Base-by-base conservation (phyloP, 1,140 invertebrate genomes). In the Orius laevigatus region DNA sequence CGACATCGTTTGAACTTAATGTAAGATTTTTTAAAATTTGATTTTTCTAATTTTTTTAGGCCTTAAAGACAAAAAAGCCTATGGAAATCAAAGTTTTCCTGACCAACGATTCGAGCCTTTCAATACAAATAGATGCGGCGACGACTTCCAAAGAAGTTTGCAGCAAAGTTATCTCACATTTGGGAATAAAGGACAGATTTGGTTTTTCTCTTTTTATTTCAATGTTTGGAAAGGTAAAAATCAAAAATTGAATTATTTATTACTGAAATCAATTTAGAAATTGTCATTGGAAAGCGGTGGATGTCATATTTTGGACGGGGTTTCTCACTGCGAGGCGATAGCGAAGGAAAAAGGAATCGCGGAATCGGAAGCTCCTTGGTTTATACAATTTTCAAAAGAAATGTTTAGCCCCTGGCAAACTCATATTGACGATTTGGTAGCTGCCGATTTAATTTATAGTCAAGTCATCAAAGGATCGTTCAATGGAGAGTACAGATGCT, bases 381-480 rank as follows among this genome's bases (percentile, higher is more conserved):
- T 88, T 55, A 63, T 94, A 25, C 85, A 92, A 67, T 93, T 94
- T 65, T 72, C 91, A 10, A 97, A 98, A 68, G 94, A 98, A 71
- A 97, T 98, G 57, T 98, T 98, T 66, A 87, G 92, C 1, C 95
- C 96, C 0, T 99, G 95, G 95, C 93, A 98, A 61, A 90, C 98
- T 61, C 89, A 94, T 10, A 85, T 80, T 0, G 87, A 93, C 60
- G 95, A 98, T 67, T 75, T 84, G 60, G 88, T 95, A 1, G 91
- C 93, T 0, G 97, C 93, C 0, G 95, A 98, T 70, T 73, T 99
- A 1, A 98, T 98, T 58, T 99, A 97, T 62, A 92, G 97, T 62
- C 88, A 94, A 68, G 90, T 98, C 1, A 90, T 95, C 0, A 68
- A 92, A 54, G 94, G 93, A 2, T 91, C 98, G 1, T 96, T 96